Conservation (phyloP, 2,113 vertebrate species). For the Triplophysa tibetana region DNA sequence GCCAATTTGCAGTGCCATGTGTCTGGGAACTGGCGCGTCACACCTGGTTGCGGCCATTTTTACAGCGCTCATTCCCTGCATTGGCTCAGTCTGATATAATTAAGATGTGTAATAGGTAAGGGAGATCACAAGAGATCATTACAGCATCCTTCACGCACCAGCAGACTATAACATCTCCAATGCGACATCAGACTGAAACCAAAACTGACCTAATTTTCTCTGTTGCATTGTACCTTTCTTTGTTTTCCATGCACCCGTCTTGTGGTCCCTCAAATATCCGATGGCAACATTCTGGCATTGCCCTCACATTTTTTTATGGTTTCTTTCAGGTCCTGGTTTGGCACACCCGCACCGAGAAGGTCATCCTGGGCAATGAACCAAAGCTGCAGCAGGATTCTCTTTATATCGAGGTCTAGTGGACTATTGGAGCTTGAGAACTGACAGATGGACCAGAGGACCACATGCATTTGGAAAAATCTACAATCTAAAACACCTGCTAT, state of each 20-base stretch:
- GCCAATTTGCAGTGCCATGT: constrained; percentile 67
- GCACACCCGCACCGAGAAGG: constrained; percentile 98
- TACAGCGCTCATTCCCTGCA: constrained; percentile 39
- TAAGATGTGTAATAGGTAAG: constrained; percentile 16
- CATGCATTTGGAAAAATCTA: constrained; percentile 45
- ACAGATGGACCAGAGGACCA: constrained; percentile 33
- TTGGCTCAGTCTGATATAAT: constrained; percentile 26
- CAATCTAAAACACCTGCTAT: constrained; percentile 18
- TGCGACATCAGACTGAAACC: not conserved
- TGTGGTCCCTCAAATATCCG: not conserved
- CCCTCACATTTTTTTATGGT: not conserved
- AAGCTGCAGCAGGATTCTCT: constrained; percentile 89
- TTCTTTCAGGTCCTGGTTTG: constrained; percentile 89
- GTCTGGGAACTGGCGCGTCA: constrained; percentile 67
- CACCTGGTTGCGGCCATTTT: constrained; percentile 65
- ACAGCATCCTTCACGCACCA: constrained; percentile 26
- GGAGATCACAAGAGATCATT: not conserved
- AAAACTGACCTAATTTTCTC: constrained; percentile 23
- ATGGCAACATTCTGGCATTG: not conserved
- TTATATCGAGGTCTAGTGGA: constrained; percentile 86
- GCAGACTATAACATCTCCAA: constrained; percentile 9
- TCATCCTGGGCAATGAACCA: constrained; percentile 90
- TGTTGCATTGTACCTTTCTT: not conserved
- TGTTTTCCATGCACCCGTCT: not conserved
- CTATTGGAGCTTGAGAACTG: not conserved